These are phyloP conservation scores for Acipenser transmontanus DNA, from an alignment of 2,797 vertebrate genomes.

Conservation along the genomic window DNA sequence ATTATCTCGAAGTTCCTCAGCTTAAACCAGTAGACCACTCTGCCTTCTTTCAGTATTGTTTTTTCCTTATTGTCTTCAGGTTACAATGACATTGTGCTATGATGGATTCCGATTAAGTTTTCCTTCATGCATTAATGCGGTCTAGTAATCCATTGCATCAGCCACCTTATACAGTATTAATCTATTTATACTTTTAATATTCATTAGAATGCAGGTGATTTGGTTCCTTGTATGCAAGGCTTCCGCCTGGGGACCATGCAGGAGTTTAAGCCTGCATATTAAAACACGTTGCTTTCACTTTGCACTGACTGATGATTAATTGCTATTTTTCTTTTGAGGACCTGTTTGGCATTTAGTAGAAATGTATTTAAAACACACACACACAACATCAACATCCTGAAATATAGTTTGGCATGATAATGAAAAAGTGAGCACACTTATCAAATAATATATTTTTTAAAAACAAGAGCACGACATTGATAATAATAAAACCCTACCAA, in stretches of 20 bases:
- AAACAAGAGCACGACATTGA: too few species aligned
- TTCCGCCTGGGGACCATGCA: conserved; percentile 57
- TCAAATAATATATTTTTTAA: too few species aligned
- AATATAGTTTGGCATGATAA: conserved; percentile 32
- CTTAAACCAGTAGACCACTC: background rate
- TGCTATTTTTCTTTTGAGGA: conserved; percentile 42
- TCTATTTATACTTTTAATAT: conserved; percentile 62
- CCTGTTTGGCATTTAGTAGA: conserved; percentile 54
- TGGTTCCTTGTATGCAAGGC: conserved; percentile 34
- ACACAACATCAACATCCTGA: conserved; percentile 10
- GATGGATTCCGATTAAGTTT: conserved; percentile 7
- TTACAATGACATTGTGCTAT: conserved; percentile 13
- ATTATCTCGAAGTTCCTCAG: too few species aligned
- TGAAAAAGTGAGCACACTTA: too few species aligned
- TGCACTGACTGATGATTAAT: conserved; percentile 60
- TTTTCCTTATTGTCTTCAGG: background rate
- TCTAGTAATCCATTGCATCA: conserved; percentile 41
- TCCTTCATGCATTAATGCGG: conserved; percentile 28
- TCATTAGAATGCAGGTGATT: conserved; percentile 56
- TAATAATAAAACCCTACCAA: too few species aligned
- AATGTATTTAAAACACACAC: conserved; percentile 32
- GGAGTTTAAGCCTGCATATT: conserved; percentile 51
- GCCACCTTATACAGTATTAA: conserved; percentile 53
- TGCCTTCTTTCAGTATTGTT: conserved; percentile 15
- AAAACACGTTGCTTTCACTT: conserved; percentile 44